Evolutionary conservation across 2,113 vertebrate species (phyloP).

Genomic region (Pteropus alecto): DNA sequence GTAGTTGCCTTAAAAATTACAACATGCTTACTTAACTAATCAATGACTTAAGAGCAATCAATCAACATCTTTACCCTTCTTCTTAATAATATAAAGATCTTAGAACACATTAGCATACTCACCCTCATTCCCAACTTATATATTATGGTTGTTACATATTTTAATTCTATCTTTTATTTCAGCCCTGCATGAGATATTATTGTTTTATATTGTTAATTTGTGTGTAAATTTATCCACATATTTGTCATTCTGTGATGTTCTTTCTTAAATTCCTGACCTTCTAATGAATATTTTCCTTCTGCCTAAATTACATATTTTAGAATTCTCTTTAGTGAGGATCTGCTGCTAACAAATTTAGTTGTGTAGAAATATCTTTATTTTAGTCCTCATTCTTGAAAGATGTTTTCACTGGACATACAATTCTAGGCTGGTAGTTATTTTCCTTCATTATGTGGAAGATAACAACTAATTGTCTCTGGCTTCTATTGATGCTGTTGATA

Average conservation of each 20-base stretch:
- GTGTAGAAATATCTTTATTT: background rate
- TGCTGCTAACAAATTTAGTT: background rate
- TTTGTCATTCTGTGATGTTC: background rate
- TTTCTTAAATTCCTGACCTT: background rate
- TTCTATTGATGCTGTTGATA: background rate
- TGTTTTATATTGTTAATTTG: background rate
- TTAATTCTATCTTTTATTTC: background rate
- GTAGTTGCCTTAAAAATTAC: background rate
- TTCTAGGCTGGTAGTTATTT: background rate
- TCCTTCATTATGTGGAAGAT: background rate
- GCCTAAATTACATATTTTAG: background rate
- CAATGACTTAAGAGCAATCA: background rate
- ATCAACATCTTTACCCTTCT: background rate
- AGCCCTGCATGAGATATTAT: background rate
- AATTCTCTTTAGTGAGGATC: background rate
- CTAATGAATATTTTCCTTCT: background rate
- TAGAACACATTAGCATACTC: background rate
- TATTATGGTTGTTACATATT: background rate
- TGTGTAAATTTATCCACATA: background rate
- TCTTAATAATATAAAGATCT: background rate
- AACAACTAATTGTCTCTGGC: background rate
- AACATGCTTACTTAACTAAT: constrained; percentile 6
- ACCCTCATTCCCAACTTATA: background rate
- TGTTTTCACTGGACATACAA: background rate
- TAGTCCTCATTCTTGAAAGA: background rate